Evolutionary conservation across 1,140 invertebrate genomes (phyloP).

Genomic region (Apis cerana): DNA sequence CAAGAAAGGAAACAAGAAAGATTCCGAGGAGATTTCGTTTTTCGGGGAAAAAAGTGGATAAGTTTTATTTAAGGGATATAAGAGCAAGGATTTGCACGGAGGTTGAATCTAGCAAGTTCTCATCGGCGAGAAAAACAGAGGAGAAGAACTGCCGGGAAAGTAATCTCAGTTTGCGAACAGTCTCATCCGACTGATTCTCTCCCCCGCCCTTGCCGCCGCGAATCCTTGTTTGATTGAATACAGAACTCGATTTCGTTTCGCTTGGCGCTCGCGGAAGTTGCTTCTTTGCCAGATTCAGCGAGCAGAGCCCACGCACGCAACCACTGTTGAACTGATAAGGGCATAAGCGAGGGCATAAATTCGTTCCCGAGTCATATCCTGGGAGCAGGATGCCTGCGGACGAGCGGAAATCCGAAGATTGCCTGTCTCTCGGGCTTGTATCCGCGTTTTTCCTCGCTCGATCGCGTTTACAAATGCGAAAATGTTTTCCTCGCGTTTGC

Average conservation of each 20-base stretch:
- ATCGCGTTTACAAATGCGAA: not conserved
- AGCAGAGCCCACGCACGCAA: slow-evolving; percentile 42
- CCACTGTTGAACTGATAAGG: slow-evolving; percentile 64
- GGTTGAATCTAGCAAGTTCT: not conserved
- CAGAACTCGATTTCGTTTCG: slow-evolving; percentile 77
- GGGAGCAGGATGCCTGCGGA: slow-evolving; percentile 31
- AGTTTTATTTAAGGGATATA: too few relatives aligned
- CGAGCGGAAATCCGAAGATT: slow-evolving; percentile 60
- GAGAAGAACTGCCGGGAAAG: slow-evolving; percentile 68
- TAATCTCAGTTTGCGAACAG: slow-evolving; percentile 75
- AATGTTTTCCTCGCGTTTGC: not conserved
- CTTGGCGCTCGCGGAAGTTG: slow-evolving; percentile 71
- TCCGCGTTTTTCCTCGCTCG: not conserved
- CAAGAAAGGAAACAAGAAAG: too few relatives aligned
- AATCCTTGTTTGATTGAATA: slow-evolving; percentile 76
- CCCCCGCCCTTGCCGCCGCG: slow-evolving; percentile 42
- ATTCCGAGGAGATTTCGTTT: too few relatives aligned
- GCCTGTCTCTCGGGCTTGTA: not conserved
- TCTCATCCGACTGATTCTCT: slow-evolving; percentile 55
- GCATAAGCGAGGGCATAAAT: slow-evolving; percentile 59
- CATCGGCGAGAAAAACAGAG: slow-evolving; percentile 41
- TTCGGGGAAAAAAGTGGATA: too few relatives aligned
- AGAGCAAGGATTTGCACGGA: too few relatives aligned
- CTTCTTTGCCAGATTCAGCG: slow-evolving; percentile 75
- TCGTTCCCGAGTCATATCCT: slow-evolving; percentile 69